A percentile compares a stretch with the other conserved stretches of the same genome.
Conservation (phyloP, 2,113 vertebrate species). For the Entelurus aequoreus region DNA sequence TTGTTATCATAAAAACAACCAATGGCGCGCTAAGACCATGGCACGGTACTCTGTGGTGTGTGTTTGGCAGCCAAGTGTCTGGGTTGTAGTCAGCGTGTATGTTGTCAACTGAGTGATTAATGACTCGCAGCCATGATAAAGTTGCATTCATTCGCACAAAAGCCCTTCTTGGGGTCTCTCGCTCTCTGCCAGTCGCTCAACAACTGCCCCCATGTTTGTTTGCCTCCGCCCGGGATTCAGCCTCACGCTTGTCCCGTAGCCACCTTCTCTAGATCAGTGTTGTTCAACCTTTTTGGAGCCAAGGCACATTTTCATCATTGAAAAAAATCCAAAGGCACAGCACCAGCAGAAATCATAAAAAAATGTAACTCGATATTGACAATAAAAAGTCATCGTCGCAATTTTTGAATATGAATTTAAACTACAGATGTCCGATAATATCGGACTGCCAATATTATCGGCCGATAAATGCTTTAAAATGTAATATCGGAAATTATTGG, state of each 20-base stretch:
- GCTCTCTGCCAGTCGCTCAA: constrained; percentile 40
- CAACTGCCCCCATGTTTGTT: constrained; percentile 39
- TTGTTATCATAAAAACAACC: constrained; percentile 5
- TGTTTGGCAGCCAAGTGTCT: constrained; percentile 38
- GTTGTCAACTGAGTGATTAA: constrained; percentile 63
- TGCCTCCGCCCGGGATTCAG: constrained; percentile 40
- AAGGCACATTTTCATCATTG: no score
- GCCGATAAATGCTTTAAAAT: no score
- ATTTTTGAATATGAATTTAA: no score
- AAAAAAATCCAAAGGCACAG: no score
- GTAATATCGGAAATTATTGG: no score
- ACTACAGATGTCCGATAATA: no score
- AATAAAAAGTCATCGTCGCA: no score
- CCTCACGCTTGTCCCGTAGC: constrained; percentile 20
- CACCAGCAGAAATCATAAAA: no score
- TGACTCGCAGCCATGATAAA: constrained; percentile 61
- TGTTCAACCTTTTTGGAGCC: no score
- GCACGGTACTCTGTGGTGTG: neutral
- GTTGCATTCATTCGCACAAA: constrained; percentile 60
- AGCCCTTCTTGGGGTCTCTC: constrained; percentile 39
- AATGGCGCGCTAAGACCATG: neutral
- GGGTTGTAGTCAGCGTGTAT: constrained; percentile 51
- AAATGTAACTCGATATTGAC: no score
- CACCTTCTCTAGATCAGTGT: constrained; percentile 1
- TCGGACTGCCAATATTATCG: no score